These are phyloP conservation scores for Macrophya annulata DNA, from an alignment of 2,888 invertebrate species.

Conservation along the genomic window DNA sequence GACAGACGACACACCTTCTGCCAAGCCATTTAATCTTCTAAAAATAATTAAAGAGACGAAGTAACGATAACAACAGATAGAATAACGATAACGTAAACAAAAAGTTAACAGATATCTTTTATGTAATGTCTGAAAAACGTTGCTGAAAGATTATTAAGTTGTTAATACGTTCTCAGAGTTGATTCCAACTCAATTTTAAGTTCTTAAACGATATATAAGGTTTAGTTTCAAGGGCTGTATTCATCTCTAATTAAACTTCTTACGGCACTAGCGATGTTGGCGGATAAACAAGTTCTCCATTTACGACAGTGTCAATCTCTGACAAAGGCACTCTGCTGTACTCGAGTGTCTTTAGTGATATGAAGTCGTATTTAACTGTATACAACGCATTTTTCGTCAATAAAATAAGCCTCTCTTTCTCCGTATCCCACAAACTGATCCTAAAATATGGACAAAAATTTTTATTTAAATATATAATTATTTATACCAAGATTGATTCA, in stretches of 20 bases:
- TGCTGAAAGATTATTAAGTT: not conserved
- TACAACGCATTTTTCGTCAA: constrained; percentile 88
- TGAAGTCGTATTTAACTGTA: constrained; percentile 92
- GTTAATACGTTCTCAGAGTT: not conserved
- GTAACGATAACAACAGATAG: not conserved
- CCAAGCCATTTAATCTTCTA: constrained; percentile 87
- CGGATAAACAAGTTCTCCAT: constrained; percentile 92
- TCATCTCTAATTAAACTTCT: constrained; percentile 79
- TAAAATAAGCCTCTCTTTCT: constrained; percentile 90
- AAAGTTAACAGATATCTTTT: not conserved
- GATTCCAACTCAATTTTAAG: not conserved
- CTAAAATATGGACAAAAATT: constrained; percentile 80
- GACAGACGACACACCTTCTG: constrained; percentile 86
- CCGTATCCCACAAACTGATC: constrained; percentile 93
- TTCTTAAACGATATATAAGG: not conserved
- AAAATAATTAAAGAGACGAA: constrained; percentile 57
- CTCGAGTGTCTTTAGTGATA: constrained; percentile 88
- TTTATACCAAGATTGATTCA: not conserved
- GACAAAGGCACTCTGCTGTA: constrained; percentile 86
- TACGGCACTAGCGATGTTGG: constrained; percentile 91
- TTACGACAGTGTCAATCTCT: constrained; percentile 86
- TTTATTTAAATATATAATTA: constrained; percentile 30
- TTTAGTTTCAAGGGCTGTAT: not conserved
- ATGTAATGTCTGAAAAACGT: not conserved
- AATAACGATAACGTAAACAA: not conserved